phyloP scores from a whole-genome alignment of 2,797 vertebrate genomes.

The Malurus splendens region DNA sequence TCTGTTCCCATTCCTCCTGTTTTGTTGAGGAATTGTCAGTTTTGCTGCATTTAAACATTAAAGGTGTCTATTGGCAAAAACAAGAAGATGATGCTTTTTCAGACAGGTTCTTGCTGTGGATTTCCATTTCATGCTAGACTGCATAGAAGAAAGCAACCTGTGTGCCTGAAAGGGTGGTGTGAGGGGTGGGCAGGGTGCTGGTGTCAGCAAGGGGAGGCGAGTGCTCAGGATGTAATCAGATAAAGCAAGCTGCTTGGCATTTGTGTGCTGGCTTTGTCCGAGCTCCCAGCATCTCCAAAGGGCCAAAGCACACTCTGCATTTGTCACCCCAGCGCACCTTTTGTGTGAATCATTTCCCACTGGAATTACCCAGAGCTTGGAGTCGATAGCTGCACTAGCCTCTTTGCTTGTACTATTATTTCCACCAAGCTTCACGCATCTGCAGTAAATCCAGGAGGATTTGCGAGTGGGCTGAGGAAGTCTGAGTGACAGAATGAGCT shows the following conservation, averaged over 20 bases:
- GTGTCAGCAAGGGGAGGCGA: constrained; percentile 23
- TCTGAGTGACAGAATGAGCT: constrained; percentile 66
- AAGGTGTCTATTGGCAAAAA: constrained; percentile 33
- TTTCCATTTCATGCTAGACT: constrained; percentile 83
- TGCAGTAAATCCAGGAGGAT: constrained; percentile 79
- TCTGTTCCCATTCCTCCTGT: not conserved
- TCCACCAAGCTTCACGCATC: constrained; percentile 78
- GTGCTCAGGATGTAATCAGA: constrained; percentile 85
- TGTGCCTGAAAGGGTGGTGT: constrained; percentile 66
- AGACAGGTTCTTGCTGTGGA: constrained; percentile 66
- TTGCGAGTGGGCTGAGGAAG: constrained; percentile 62
- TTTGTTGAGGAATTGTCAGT: not conserved
- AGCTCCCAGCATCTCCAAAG: constrained; percentile 74
- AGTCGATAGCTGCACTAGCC: constrained; percentile 67
- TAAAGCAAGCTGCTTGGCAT: constrained; percentile 85
- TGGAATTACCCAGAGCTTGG: constrained; percentile 73
- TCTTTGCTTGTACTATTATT: constrained; percentile 78
- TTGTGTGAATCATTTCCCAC: constrained; percentile 88
- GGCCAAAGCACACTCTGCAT: constrained; percentile 81
- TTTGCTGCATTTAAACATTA: constrained; percentile 23
- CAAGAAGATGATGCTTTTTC: not conserved
- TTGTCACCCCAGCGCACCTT: constrained; percentile 94
- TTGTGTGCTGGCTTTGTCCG: constrained; percentile 83
- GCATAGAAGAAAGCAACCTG: constrained; percentile 80
- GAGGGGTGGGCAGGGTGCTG: constrained; percentile 15